A percentile compares a stretch with the other conserved stretches of the same genome.
phyloP scores from a whole-genome alignment of 2,888 invertebrate species.

The Pachliopta kotzebuea region DNA sequence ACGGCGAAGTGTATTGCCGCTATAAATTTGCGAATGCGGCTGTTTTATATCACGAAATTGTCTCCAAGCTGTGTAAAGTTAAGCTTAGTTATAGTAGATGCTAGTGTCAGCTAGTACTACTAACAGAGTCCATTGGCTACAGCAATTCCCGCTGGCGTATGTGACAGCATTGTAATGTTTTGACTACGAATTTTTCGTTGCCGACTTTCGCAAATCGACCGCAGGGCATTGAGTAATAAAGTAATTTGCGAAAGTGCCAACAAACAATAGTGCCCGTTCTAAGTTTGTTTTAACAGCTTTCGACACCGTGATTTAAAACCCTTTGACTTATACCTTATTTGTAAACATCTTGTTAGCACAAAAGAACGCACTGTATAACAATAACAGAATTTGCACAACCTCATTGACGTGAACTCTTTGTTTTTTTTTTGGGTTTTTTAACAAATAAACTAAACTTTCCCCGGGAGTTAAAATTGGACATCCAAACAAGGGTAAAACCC shows the following conservation, averaged over 20 bases:
- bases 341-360: slow-evolving; percentile 72
- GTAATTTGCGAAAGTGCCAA: slow-evolving; percentile 74
- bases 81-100: slow-evolving; percentile 22
- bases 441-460: slow-evolving; percentile 31
- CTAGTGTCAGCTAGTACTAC: slow-evolving; percentile 8
- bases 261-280: slow-evolving; percentile 75
- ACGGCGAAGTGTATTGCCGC: slow-evolving; percentile 29
- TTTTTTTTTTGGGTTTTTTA: slow-evolving; percentile 45
- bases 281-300: slow-evolving; percentile 78
- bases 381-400: slow-evolving; percentile 72
- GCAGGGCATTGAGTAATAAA: slow-evolving; percentile 69
- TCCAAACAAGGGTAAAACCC: too few species aligned
- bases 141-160: slow-evolving; percentile 33
- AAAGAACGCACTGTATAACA: slow-evolving; percentile 65
- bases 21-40: slow-evolving; percentile 34
- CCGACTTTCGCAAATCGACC: slow-evolving; percentile 67
- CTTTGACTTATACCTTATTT: slow-evolving; percentile 76
- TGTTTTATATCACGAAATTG: slow-evolving; percentile 36
- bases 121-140: slow-evolving; percentile 9
- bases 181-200: slow-evolving; percentile 73
- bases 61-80: slow-evolving; percentile 28
- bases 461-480: too few species aligned
- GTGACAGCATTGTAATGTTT: slow-evolving; percentile 70
- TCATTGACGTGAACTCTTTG: slow-evolving; percentile 69
- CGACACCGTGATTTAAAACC: slow-evolving; percentile 78